Evolutionary conservation across 2,797 vertebrate species (phyloP), one percentile per base, ranked within the genome.

Genomic region (Sphaeramia orbicularis): DNA sequence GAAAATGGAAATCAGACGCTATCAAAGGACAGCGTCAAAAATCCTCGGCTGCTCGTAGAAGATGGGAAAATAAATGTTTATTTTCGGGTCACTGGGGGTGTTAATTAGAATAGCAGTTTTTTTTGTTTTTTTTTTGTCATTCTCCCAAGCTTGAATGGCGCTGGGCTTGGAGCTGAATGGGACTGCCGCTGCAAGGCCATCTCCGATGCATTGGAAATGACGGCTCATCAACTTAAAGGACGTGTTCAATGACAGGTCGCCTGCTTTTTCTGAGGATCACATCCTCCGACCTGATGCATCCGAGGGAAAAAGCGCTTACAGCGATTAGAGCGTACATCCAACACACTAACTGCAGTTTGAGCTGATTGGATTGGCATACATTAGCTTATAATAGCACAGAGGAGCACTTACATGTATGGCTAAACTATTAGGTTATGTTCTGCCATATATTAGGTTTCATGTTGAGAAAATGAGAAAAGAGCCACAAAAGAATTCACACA

Each of bases 71-170:
- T 89, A 91, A 92, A 81, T 87, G 93, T 93, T 96, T 86, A 78
- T 95, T 92, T 93, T 89, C 60, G 93, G 95, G 95, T 96, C 95
- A 96, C 81, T 94, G 93, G 83, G 88, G 91, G 95, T 95, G 95
- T 95, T 96, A 96, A 96, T 96, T 95, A 95, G 93, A 95, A 95
- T 86, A 90, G 65, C 79, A 55, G n/a, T n/a, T n/a, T n/a, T n/a
- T n/a, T 81, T 88, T 92, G 86, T 86, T 43, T 84, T 81, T 86
- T 60, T 90, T 85, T 42, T 42, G 40, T 69, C 88, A 89, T 84
- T 59, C 72, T 74, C 82, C 71, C 79, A 83, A 83, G 87, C 93
- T 89, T 92, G 86, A 89, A 87, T 86, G 81, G 90, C 70, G 79
- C 84, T 24, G 74, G 49, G 80, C 76, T 71, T 61, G 7, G 68